A percentile compares a stretch with the other conserved stretches of the same genome.
phyloP scores from a whole-genome alignment of 1,140 invertebrate genomes.

The Leptoteleia sp. region DNA sequence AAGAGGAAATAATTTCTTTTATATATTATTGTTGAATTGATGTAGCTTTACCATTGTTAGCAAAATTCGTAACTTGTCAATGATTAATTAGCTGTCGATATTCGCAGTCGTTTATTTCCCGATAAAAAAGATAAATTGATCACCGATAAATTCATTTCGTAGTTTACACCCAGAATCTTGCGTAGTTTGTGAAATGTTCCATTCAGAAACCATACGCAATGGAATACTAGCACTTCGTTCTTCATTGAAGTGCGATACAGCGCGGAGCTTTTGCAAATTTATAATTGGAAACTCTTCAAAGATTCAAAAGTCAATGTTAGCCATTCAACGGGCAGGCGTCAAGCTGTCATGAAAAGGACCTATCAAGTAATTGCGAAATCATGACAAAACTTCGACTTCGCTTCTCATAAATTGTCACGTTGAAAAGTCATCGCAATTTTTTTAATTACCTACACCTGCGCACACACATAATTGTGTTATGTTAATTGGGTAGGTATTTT shows the following conservation, averaged over 20 bases:
- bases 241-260: constrained; percentile 28
- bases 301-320: constrained; percentile 38
- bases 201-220: constrained; percentile 6
- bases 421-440: too few species aligned
- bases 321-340: constrained; percentile 28
- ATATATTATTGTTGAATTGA: too few species aligned
- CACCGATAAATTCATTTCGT: neutral
- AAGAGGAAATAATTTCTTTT: too few species aligned
- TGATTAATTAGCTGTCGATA: too few species aligned
- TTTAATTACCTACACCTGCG: too few species aligned
- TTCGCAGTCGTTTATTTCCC: too few species aligned
- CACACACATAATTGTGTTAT: too few species aligned
- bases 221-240: constrained; percentile 1
- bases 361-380: constrained; percentile 43
- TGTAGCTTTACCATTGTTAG: too few species aligned
- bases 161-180: constrained; percentile 7
- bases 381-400: constrained; percentile 26
- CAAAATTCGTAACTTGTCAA: too few species aligned
- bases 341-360: constrained; percentile 46
- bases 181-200: constrained; percentile 13
- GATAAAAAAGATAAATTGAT: too few species aligned
- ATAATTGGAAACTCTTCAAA: constrained; percentile 54
- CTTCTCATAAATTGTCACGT: constrained; percentile 3
- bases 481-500: too few species aligned
- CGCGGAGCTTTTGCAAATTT: constrained; percentile 39